phyloP scores from a whole-genome alignment of 64 coral and sea anemone species.

The Pocillopora damicornis region DNA sequence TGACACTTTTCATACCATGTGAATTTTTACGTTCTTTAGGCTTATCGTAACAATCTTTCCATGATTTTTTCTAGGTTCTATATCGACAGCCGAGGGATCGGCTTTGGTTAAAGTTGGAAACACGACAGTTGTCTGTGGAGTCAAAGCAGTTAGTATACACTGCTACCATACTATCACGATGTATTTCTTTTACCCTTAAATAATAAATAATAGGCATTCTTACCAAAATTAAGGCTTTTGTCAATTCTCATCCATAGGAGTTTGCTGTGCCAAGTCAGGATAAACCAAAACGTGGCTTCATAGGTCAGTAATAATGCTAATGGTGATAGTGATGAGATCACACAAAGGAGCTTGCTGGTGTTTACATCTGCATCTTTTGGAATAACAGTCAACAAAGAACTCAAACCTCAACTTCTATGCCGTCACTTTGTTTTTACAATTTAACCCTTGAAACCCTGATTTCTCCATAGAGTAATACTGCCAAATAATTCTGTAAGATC shows the following conservation, averaged over 20 bases:
- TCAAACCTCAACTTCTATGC: no score
- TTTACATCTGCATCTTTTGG: no score
- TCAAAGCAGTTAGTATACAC: conserved; percentile 78
- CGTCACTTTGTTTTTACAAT: no score
- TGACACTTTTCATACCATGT: not conserved
- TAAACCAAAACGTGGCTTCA: conserved; percentile 68
- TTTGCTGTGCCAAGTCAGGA: conserved; percentile 75
- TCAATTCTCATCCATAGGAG: conserved; percentile 47
- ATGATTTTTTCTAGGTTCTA: conserved; percentile 63
- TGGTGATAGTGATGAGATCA: no score
- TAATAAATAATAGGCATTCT: not conserved
- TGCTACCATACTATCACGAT: no score
- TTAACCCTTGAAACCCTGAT: no score
- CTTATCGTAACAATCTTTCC: not conserved
- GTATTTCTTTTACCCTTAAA: not conserved
- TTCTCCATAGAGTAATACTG: no score
- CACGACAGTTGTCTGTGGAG: conserved; percentile 92
- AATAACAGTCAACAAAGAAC: no score
- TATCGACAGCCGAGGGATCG: conserved; percentile 96
- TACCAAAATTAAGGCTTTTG: not conserved
- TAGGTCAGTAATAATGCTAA: conserved; percentile 47
- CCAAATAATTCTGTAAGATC: no score
- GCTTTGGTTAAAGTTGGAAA: conserved; percentile 94
- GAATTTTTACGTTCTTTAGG: not conserved
- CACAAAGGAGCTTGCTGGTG: no score